Evolutionary conservation across 1,140 invertebrate species (phyloP), one percentile per base, ranked within the genome.

Genomic region (Dryas iulia): DNA sequence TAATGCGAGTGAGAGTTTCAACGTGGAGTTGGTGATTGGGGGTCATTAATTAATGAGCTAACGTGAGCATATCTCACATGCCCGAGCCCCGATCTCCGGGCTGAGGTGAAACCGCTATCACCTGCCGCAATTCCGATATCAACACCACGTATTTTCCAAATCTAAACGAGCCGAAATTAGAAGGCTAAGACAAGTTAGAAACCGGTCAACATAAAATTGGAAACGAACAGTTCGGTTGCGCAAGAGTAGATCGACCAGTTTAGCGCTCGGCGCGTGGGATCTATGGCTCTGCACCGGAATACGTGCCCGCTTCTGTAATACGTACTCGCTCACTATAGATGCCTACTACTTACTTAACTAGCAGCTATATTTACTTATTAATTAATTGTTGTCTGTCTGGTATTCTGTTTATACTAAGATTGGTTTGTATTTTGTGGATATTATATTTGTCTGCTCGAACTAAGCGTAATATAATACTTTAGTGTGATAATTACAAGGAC

Each of bases 181-280:
- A 89, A 91, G 86, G 85, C 85, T 88, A 80, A 86, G 86, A 87
- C 89, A 87, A 91, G 78, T 90, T 86, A 72, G 78, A 81, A 91
- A 91, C 87, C 87, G 87, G 89, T 91, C 87, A 91, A 91, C 88
- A 90, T 91, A 91, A 91, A 90, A 91, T 91, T 90, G 89, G 86
- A 91, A 91, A 91, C 89, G 84, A 88, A 90, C 81, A 86, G 86
- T 89, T 86, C 74, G 65, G 84, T 90, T 90, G 89, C 89, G 84
- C 87, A 89, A 90, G 81, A 84, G 85, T 74, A 76, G 83, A 77
- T 74, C 77, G 82, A 87, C 85, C 82, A 84, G 87, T 89, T 89
- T 84, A 83, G 82, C 86, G 81, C 84, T 79, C 77, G 84, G 87
- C 82, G 82, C 82, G 86, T 74, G 61, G 61, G 61, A 63, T 63